A percentile compares a stretch with the other conserved stretches of the same genome.
Evolutionary conservation across 1,140 invertebrate genomes (phyloP).

Genomic region (Eurosta solidaginis): DNA sequence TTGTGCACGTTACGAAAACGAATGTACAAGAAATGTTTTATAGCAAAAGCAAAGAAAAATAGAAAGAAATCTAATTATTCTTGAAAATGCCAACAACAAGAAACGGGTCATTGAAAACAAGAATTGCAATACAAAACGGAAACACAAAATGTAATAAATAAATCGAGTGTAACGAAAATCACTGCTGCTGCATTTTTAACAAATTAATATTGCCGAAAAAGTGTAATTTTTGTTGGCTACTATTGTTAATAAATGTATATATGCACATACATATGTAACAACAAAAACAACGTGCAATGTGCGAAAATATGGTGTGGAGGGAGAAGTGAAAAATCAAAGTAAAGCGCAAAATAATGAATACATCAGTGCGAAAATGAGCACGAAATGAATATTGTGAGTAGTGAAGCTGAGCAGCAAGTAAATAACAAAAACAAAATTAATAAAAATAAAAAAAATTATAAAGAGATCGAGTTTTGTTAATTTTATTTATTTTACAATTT

Average conservation of each 20-base stretch:
- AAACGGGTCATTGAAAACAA: conserved; percentile 16
- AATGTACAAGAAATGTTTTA: background rate
- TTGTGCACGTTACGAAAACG: background rate
- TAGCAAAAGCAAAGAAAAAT: background rate
- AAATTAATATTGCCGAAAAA: background rate
- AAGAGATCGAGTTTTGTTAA: background rate
- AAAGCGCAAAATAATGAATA: conserved; percentile 13
- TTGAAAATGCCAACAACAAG: background rate
- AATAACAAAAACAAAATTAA: background rate
- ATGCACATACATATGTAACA: too few species aligned
- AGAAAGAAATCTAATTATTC: background rate
- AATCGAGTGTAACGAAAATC: background rate
- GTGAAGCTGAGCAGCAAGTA: too few species aligned
- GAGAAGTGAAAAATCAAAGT: too few species aligned
- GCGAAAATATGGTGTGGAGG: conserved; percentile 7
- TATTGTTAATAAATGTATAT: conserved; percentile 10
- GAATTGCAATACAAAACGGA: background rate
- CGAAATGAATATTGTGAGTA: conserved; percentile 14
- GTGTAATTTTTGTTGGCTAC: background rate
- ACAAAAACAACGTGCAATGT: background rate
- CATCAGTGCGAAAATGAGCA: conserved; percentile 3
- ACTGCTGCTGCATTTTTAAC: conserved; percentile 4
- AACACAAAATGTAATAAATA: background rate
- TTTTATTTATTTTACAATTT: background rate
- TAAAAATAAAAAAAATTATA: background rate